Conservation (phyloP, 2,888 invertebrate genomes). For the Napeogenes sylphis region DNA sequence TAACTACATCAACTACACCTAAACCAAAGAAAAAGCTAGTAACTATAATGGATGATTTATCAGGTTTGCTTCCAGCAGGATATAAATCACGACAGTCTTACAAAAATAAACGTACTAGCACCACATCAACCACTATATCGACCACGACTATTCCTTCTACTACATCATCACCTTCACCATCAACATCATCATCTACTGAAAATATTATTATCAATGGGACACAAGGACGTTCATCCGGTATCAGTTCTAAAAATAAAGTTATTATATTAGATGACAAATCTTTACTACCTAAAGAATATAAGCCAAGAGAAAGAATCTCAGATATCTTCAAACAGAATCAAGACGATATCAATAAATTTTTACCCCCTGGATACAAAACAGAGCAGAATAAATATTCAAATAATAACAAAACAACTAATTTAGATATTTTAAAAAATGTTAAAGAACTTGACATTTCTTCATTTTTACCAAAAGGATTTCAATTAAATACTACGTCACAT, state of each 20-base stretch:
- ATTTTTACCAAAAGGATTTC: slow-evolving; percentile 81
- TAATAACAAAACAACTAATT: slow-evolving; percentile 49
- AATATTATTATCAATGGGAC: slow-evolving; percentile 56
- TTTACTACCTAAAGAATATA: slow-evolving; percentile 76
- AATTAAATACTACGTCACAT: slow-evolving; percentile 48
- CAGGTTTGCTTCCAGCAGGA: slow-evolving; percentile 80
- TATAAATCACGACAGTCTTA: slow-evolving; percentile 76
- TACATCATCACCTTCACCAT: slow-evolving; percentile 27
- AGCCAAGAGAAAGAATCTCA: slow-evolving; percentile 59
- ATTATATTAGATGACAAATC: slow-evolving; percentile 75
- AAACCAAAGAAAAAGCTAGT: slow-evolving; percentile 70
- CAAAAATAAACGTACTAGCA: slow-evolving; percentile 76
- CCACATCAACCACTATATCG: slow-evolving; percentile 54
- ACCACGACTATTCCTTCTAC: slow-evolving; percentile 42
- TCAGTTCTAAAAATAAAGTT: slow-evolving; percentile 78
- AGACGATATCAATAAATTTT: slow-evolving; percentile 78
- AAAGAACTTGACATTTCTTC: slow-evolving; percentile 72
- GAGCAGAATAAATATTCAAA: slow-evolving; percentile 25
- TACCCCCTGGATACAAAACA: slow-evolving; percentile 82
- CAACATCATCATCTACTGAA: slow-evolving; percentile 38
- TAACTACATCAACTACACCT: slow-evolving; percentile 63
- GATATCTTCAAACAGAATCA: slow-evolving; percentile 71
- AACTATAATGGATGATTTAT: slow-evolving; percentile 78
- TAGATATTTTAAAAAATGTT: slow-evolving; percentile 49
- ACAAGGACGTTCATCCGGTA: slow-evolving; percentile 72